A percentile compares a stretch with the other conserved stretches of the same genome.
phyloP scores from a whole-genome alignment of 2,113 vertebrate genomes.

The Callopanchax toddi region DNA sequence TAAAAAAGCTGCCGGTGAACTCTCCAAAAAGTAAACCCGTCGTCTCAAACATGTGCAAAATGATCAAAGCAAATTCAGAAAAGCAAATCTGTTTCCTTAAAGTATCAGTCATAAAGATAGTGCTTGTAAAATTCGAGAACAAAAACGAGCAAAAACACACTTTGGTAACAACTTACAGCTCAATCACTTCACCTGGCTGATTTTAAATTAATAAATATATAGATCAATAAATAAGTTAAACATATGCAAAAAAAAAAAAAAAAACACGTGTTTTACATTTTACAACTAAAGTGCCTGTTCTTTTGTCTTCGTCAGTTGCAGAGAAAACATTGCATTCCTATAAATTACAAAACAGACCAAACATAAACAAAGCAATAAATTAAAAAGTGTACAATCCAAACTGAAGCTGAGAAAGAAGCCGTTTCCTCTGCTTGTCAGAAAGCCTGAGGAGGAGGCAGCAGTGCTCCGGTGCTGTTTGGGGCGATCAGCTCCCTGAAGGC shows the following conservation, averaged over 20 bases:
- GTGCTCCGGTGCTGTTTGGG: slow-evolving; percentile 55
- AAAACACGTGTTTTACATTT: slow-evolving; percentile 61
- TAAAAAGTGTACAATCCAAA: slow-evolving; percentile 78
- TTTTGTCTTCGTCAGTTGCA: slow-evolving; percentile 74
- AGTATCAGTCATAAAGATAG: slow-evolving; percentile 77
- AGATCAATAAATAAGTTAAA: slow-evolving; percentile 71
- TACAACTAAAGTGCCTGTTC: slow-evolving; percentile 83
- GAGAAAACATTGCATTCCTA: slow-evolving; percentile 76
- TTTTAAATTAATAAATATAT: slow-evolving; percentile 40
- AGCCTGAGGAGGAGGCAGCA: no score
- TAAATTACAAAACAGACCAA: slow-evolving; percentile 51
- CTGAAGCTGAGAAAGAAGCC: slow-evolving; percentile 75
- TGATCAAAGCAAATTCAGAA: slow-evolving; percentile 84
- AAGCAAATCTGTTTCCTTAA: background rate
- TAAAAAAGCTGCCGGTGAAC: slow-evolving; percentile 88
- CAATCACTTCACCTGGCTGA: slow-evolving; percentile 29
- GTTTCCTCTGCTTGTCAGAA: slow-evolving; percentile 68
- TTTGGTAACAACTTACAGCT: slow-evolving; percentile 83
- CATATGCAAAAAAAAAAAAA: slow-evolving; percentile 71
- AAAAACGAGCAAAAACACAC: slow-evolving; percentile 83
- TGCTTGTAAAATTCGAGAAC: slow-evolving; percentile 79
- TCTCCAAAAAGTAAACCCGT: slow-evolving; percentile 78
- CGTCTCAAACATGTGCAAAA: slow-evolving; percentile 92
- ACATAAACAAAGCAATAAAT: slow-evolving; percentile 62
- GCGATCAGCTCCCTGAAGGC: slow-evolving; percentile 93